Evolutionary conservation across 2,888 invertebrate species (phyloP).

Genomic region (Habrosyne pyritoides): DNA sequence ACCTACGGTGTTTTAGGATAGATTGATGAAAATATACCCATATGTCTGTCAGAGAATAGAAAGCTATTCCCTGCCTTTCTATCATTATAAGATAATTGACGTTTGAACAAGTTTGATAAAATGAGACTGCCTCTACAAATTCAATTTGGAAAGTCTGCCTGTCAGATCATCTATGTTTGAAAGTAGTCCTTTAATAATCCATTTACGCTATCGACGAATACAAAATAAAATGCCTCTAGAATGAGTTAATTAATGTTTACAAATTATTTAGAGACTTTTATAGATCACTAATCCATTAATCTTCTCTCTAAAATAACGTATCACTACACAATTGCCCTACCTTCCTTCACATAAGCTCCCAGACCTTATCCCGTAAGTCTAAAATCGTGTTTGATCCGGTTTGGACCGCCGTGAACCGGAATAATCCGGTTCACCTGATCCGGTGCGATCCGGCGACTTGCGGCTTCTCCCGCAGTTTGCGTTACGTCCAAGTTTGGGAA

Average conservation of each 20-base stretch:
- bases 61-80: too few species aligned
- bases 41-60: not conserved
- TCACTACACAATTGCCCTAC: slow-evolving; percentile 50
- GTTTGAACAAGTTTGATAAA: too few species aligned
- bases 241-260: not conserved
- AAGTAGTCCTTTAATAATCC: too few species aligned
- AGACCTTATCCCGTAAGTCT: slow-evolving; percentile 68
- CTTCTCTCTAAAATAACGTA: slow-evolving; percentile 23
- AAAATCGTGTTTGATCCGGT: slow-evolving; percentile 78
- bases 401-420: slow-evolving; percentile 69
- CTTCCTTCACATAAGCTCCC: slow-evolving; percentile 58
- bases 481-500: slow-evolving; percentile 20
- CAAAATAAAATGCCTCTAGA: not conserved
- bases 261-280: not conserved
- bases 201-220: too few species aligned
- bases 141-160: too few species aligned
- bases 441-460: slow-evolving; percentile 69
- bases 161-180: too few species aligned
- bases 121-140: too few species aligned
- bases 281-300: not conserved
- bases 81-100: too few species aligned
- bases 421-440: slow-evolving; percentile 80
- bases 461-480: slow-evolving; percentile 46
- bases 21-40: not conserved
- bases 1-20: not conserved